These are phyloP conservation scores for Aix galericulata DNA, from an alignment of 2,113 vertebrate species.

Conservation along the genomic window DNA sequence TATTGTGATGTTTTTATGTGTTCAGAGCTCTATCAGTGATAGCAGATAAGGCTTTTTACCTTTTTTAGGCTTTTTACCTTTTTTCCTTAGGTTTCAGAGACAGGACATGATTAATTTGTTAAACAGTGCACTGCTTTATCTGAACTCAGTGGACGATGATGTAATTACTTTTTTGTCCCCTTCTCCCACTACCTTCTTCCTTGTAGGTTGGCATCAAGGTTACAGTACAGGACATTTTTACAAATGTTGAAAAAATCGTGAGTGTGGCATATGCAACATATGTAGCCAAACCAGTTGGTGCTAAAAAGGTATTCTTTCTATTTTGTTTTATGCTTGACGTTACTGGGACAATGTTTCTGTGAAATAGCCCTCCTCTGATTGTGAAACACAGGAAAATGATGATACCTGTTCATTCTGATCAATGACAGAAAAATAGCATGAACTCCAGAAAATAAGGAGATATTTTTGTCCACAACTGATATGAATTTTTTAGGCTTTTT, in stretches of 20 bases:
- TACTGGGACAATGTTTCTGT: not conserved
- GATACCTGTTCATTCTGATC: not conserved
- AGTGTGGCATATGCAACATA: slow-evolving; percentile 83
- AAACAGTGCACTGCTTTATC: not conserved
- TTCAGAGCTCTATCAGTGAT: not conserved
- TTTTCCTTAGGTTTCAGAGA: not conserved
- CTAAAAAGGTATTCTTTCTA: slow-evolving; percentile 72
- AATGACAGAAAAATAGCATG: not conserved
- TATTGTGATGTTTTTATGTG: not conserved
- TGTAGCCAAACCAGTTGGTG: slow-evolving; percentile 71
- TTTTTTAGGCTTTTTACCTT: not conserved
- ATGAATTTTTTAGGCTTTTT: not conserved
- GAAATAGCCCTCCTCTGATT: not conserved
- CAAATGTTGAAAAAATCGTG: slow-evolving; percentile 72
- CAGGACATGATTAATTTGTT: not conserved
- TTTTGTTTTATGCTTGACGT: not conserved
- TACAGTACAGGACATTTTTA: slow-evolving; percentile 73
- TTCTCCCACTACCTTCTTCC: not conserved
- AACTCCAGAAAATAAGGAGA: not conserved
- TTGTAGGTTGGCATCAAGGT: slow-evolving; percentile 80
- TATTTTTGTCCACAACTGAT: not conserved
- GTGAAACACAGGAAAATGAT: not conserved
- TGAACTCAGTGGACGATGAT: not conserved
- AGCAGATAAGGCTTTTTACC: not conserved
- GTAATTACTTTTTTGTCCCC: not conserved